Evolutionary conservation across 2,797 vertebrate genomes (phyloP).

Genomic region (Botia kubotai): DNA sequence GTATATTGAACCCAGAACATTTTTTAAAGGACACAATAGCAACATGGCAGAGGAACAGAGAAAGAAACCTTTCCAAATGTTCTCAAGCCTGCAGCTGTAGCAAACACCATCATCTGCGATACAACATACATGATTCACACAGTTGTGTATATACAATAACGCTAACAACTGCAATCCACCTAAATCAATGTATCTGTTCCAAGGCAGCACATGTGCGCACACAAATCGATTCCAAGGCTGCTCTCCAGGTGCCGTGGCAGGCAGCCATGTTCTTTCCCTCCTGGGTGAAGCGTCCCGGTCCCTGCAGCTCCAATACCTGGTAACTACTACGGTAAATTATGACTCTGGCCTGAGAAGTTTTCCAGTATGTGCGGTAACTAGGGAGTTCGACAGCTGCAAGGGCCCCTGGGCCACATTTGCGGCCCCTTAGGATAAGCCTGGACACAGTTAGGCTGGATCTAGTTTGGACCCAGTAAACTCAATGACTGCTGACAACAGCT

Average conservation of each 20-base stretch:
- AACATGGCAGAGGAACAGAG: not conserved
- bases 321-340: conserved; percentile 25
- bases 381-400: conserved; percentile 35
- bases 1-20: not conserved
- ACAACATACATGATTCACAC: conserved; percentile 12
- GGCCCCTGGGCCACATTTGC: conserved; percentile 6
- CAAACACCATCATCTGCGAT: not conserved
- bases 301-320: conserved; percentile 40
- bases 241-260: conserved; percentile 75
- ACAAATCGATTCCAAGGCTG: conserved; percentile 39
- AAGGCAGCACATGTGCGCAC: conserved; percentile 26
- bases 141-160: conserved; percentile 47
- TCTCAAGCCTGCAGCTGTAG: conserved; percentile 25
- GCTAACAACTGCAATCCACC: conserved; percentile 44
- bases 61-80: conserved; percentile 5
- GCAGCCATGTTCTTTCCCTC: conserved; percentile 67
- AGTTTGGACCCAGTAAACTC: conserved; percentile 26
- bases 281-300: conserved; percentile 67
- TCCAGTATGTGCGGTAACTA: not conserved
- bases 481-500: conserved; percentile 33
- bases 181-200: conserved; percentile 15
- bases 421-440: conserved; percentile 14
- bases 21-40: not conserved
- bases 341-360: conserved; percentile 4
- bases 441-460: conserved; percentile 9